phyloP scores from a whole-genome alignment of 2,797 vertebrate genomes.

The Coendou prehensilis region DNA sequence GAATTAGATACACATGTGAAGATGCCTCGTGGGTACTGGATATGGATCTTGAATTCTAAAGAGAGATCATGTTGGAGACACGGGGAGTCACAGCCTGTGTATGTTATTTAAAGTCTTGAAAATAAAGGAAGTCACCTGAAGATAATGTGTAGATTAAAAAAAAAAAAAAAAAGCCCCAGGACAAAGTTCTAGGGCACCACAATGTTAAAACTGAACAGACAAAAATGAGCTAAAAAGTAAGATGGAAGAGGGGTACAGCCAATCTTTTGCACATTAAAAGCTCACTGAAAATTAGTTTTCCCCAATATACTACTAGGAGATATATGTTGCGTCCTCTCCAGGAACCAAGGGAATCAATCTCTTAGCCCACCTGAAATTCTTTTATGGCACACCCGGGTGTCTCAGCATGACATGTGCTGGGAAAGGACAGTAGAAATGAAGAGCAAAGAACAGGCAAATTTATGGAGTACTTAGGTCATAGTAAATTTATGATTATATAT shows the following conservation, averaged over 20 bases:
- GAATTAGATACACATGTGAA: not conserved
- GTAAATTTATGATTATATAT: slow-evolving; percentile 52
- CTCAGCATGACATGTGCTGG: not conserved
- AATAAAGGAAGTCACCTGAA: not conserved
- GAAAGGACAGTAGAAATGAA: not conserved
- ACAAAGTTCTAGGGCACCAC: not conserved
- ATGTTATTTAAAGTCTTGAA: not conserved
- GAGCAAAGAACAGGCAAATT: slow-evolving; percentile 24
- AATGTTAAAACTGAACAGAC: not conserved
- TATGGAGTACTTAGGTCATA: not conserved
- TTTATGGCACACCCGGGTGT: not conserved
- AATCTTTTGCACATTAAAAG: slow-evolving; percentile 1
- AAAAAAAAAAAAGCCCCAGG: not conserved
- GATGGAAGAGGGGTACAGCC: not conserved
- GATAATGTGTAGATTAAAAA: not conserved
- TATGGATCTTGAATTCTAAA: not conserved
- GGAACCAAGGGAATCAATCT: not conserved
- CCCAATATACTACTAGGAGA: not conserved
- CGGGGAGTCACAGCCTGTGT: not conserved
- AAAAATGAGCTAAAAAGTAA: not conserved
- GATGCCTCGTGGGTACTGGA: not conserved
- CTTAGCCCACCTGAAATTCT: not conserved
- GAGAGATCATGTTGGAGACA: not conserved
- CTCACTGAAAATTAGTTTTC: not conserved
- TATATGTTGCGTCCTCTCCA: not conserved